phyloP scores from a whole-genome alignment of 1,140 invertebrate species.

The Drosophila funebris region DNA sequence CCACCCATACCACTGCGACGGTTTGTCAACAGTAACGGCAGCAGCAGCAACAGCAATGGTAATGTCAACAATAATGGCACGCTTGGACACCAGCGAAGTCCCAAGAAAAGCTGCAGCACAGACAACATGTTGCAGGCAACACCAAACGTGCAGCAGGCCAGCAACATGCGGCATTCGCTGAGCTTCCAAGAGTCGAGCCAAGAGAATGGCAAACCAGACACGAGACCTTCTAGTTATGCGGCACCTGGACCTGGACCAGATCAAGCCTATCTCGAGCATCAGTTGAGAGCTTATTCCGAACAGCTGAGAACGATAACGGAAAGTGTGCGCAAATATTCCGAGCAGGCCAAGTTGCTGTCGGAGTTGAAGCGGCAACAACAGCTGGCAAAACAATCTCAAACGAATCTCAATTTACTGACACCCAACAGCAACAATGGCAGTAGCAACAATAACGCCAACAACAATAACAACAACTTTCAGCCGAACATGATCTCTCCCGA shows the following conservation, averaged over 20 bases:
- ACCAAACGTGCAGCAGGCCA: background rate
- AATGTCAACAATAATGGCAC: constrained; percentile 38
- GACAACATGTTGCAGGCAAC: constrained; percentile 49
- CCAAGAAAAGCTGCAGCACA: constrained; percentile 57
- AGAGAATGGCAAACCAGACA: constrained; percentile 31
- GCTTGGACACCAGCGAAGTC: constrained; percentile 13
- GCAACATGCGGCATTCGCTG: constrained; percentile 69
- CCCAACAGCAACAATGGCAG: constrained; percentile 29
- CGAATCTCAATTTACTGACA: constrained; percentile 62
- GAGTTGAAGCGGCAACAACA: constrained; percentile 82
- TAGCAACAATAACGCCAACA: constrained; percentile 25
- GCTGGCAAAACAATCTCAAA: constrained; percentile 67
- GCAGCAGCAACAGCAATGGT: constrained; percentile 63
- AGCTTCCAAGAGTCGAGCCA: constrained; percentile 63
- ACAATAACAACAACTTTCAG: constrained; percentile 61
- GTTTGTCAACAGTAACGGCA: constrained; percentile 58
- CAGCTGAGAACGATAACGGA: constrained; percentile 82
- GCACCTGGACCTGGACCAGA: constrained; percentile 67
- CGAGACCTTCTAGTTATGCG: constrained; percentile 77
- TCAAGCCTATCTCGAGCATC: constrained; percentile 80
- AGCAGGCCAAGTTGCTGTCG: constrained; percentile 79
- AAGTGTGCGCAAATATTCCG: constrained; percentile 82
- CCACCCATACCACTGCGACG: constrained; percentile 75
- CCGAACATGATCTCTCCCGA: constrained; percentile 80
- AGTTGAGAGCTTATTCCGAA: constrained; percentile 80